Conservation (phyloP, 2,888 invertebrate genomes). For the Scaptomyza cyrtandrae region DNA sequence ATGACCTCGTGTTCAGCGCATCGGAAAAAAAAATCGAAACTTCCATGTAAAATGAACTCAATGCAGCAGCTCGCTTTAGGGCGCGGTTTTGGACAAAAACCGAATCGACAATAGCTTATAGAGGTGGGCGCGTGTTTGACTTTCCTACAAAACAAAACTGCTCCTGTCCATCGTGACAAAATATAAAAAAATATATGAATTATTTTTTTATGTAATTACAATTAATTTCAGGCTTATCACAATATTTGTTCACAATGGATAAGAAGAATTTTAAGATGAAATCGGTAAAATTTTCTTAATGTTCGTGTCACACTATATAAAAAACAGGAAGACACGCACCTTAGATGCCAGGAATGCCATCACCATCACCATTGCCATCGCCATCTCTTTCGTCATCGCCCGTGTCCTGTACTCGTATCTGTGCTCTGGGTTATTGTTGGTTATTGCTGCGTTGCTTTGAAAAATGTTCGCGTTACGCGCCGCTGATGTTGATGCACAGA, state of each 20-base stretch:
- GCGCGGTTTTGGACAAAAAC: constrained; percentile 20
- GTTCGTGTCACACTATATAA: background rate
- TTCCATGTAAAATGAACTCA: constrained; percentile 54
- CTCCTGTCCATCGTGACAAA: too few relatives aligned
- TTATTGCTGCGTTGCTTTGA: constrained; percentile 54
- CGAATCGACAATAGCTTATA: constrained; percentile 10
- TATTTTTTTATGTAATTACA: too few relatives aligned
- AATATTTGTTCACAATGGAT: too few relatives aligned
- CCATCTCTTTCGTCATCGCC: constrained; percentile 1
- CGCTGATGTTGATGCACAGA: constrained; percentile 71
- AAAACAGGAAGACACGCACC: constrained; percentile 1
- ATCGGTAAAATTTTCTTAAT: too few relatives aligned
- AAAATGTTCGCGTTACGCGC: constrained; percentile 68
- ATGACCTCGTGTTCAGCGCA: constrained; percentile 54
- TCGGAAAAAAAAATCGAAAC: constrained; percentile 39
- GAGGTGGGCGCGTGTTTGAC: constrained; percentile 7
- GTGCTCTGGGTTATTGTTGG: constrained; percentile 35
- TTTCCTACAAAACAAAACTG: background rate
- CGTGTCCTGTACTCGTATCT: constrained; percentile 24
- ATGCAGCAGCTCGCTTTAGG: constrained; percentile 29
- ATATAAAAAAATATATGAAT: too few relatives aligned
- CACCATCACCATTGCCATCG: background rate
- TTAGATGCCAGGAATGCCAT: constrained; percentile 2
- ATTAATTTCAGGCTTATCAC: too few relatives aligned
- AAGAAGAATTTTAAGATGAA: too few relatives aligned